Percentiles rank a stretch among this genome's conserved stretches.
Evolutionary conservation across 1,140 invertebrate species (phyloP).

Genomic region (Drosophila lacteicornis): DNA sequence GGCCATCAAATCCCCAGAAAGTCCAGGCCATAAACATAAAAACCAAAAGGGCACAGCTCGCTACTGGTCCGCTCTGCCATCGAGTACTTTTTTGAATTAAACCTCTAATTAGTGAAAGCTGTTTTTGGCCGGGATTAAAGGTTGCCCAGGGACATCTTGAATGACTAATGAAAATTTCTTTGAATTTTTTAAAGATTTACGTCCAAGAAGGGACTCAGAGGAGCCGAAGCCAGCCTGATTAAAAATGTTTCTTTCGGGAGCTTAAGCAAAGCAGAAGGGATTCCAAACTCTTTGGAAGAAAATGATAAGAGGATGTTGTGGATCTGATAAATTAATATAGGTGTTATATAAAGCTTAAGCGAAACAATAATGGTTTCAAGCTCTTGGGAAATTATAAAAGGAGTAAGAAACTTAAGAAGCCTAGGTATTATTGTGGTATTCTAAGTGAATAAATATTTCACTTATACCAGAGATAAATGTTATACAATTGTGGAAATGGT

Average conservation of each 20-base stretch:
- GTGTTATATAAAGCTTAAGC: background rate
- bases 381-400: background rate
- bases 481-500: too few species aligned
- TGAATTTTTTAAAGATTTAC: slow-evolving; percentile 40
- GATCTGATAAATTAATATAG: slow-evolving; percentile 20
- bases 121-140: slow-evolving; percentile 43
- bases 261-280: background rate
- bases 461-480: too few species aligned
- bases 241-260: slow-evolving; percentile 18
- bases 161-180: slow-evolving; percentile 42
- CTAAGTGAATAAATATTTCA: background rate
- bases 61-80: slow-evolving; percentile 9
- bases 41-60: slow-evolving; percentile 42
- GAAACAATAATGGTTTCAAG: background rate
- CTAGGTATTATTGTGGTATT: too few species aligned
- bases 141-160: slow-evolving; percentile 44
- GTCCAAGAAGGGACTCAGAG: slow-evolving; percentile 14
- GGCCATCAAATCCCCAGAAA: slow-evolving; percentile 47
- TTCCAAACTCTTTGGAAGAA: background rate
- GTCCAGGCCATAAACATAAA: slow-evolving; percentile 51
- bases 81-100: slow-evolving; percentile 48
- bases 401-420: too few species aligned
- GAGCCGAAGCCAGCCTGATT: slow-evolving; percentile 9
- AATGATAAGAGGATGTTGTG: slow-evolving; percentile 5
- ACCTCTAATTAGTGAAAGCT: slow-evolving; percentile 53